These are phyloP conservation scores for Schizaphis graminum DNA, from an alignment of 2,888 invertebrate species.

Conservation along the genomic window DNA sequence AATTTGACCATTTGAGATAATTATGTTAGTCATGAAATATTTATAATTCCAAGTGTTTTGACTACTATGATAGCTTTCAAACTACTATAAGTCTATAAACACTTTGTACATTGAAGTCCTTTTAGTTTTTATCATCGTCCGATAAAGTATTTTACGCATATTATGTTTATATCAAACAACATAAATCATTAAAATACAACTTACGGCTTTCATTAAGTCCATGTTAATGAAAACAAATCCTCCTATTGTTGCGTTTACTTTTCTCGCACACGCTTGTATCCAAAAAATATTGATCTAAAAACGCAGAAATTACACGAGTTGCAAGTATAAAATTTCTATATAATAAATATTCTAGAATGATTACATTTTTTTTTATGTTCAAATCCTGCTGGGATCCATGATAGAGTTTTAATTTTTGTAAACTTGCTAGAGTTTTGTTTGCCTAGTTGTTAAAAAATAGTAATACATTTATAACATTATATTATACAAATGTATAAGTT, in stretches of 20 bases:
- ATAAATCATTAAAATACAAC: not conserved
- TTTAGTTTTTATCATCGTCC: not conserved
- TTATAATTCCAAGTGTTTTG: not conserved
- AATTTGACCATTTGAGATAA: not conserved
- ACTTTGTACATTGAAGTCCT: too few relatives aligned
- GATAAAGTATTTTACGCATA: not conserved
- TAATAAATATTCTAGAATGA: not conserved
- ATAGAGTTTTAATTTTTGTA: slow-evolving; percentile 27
- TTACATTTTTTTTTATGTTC: slow-evolving; percentile 18
- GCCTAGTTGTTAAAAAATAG: not conserved
- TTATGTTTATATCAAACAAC: not conserved
- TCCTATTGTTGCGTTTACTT: not conserved
- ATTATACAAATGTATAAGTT: not conserved
- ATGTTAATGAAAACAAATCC: slow-evolving; percentile 31
- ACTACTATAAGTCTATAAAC: not conserved
- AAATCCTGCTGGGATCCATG: not conserved
- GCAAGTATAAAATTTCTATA: not conserved
- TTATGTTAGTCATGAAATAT: not conserved
- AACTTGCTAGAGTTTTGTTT: slow-evolving; percentile 12
- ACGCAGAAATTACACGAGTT: not conserved
- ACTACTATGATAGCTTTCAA: not conserved
- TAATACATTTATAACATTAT: not conserved
- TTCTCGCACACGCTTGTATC: not conserved
- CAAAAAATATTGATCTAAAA: slow-evolving; percentile 40
- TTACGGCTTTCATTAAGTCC: slow-evolving; percentile 37